These are phyloP conservation scores for Muscicapa striata DNA, from an alignment of 2,797 vertebrate species.

Conservation along the genomic window DNA sequence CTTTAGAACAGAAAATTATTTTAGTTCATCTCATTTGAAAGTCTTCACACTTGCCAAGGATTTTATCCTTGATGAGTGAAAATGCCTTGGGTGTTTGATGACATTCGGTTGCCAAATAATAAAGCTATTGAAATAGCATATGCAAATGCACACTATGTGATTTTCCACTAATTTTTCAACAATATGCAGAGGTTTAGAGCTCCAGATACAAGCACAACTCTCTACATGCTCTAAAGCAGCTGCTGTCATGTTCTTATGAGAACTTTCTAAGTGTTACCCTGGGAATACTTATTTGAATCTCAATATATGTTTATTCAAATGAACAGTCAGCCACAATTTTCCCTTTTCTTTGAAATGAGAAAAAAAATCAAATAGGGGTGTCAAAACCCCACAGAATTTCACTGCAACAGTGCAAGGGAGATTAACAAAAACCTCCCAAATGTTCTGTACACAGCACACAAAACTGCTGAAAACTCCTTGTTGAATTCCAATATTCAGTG, in stretches of 20 bases:
- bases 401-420: not conserved
- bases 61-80: not conserved
- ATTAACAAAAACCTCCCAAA: not conserved
- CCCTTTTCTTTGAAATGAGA: not conserved
- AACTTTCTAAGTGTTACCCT: not conserved
- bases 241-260: not conserved
- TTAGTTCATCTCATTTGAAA: not conserved
- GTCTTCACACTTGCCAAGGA: not conserved
- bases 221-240: not conserved
- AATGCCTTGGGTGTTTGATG: not conserved
- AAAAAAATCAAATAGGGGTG: not conserved
- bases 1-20: not conserved
- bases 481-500: not conserved
- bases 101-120: not conserved
- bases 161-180: constrained; percentile 19
- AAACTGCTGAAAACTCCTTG: not conserved
- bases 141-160: not conserved
- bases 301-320: constrained; percentile 3
- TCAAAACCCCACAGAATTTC: not conserved
- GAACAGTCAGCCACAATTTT: not conserved
- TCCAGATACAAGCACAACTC: not conserved
- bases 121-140: constrained; percentile 1
- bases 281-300: constrained; percentile 24
- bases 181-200: not conserved
- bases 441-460: not conserved